Evolutionary conservation across 2,113 vertebrate genomes (phyloP).

Genomic region (Recurvirostra avosetta): DNA sequence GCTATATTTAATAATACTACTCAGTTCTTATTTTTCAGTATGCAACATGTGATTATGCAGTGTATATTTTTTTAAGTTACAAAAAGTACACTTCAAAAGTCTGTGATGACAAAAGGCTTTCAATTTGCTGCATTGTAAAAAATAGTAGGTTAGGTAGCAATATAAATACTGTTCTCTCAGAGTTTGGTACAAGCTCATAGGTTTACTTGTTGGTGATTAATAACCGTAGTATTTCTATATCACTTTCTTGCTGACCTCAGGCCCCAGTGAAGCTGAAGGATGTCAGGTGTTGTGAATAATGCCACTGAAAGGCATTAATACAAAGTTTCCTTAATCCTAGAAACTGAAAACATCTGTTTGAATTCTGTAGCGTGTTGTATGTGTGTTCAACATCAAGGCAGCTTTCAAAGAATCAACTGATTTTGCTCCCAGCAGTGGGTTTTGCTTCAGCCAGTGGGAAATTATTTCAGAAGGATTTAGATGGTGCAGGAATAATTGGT

Average conservation of each 20-base stretch:
- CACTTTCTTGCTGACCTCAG: not conserved
- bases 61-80: not conserved
- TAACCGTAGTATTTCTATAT: not conserved
- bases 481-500: not conserved
- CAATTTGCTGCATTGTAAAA: not conserved
- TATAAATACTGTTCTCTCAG: not conserved
- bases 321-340: not conserved
- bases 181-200: not conserved
- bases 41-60: not conserved
- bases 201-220: not conserved
- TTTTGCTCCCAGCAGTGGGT: not conserved
- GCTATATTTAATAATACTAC: not conserved
- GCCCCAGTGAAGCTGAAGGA: not conserved
- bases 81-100: not conserved
- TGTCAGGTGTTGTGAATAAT: not conserved
- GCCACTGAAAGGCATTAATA: not conserved
- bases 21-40: not conserved
- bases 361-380: not conserved
- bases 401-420: not conserved
- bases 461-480: not conserved
- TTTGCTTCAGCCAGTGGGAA: conserved; percentile 7
- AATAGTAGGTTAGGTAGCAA: not conserved
- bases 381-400: not conserved
- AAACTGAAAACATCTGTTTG: conserved; percentile 10
- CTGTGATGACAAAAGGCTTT: not conserved